Base-by-base conservation (phyloP, 2,113 vertebrate genomes). In the Leptodactylus fuscus region DNA sequence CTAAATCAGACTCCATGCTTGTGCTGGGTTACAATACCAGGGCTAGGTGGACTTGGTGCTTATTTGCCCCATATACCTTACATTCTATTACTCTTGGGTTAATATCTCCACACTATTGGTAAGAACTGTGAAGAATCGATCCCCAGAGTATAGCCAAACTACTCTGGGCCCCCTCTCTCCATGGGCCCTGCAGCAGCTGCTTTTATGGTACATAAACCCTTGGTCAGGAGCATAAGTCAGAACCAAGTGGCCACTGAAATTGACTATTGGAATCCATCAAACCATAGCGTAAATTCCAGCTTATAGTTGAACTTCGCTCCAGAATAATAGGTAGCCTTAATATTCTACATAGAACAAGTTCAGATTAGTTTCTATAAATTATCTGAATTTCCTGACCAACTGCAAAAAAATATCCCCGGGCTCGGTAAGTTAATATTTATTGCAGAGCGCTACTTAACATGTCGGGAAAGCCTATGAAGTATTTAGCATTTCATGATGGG, bases 341-440 rank as follows among this genome's bases (percentile, higher is more conserved):
- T 62, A 62, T 5, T 29, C 60, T 62, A 4, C 62, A 67, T 8
- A 34, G 32, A 10, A 65, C 3, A 0, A 1, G 60, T 29, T 22
- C 24, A 32, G 60, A 65, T 65, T 65, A 16, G 4, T 16, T 18
- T 34, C 62, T 67, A 67, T 67, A 67, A 67, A 67, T 67, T 67
- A 67, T 34, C 62, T 15, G 32, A 5, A 67, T 34, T 34, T 67
- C 32, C 62, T 67, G 15, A 67, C 32, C 6, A 34, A 67, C 15
- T 67, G 62, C 13, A 67, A 34, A 67, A 67, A 67, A 32, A 67
- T 34, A 67, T 67, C 62, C 62, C 32, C 62, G 34, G 62, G 62
- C 62, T 34, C 34, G 7, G 62, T 20, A 67, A 67, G 29, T 67
- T 67, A 67, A 67, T 67, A 67, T 67, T 67, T 67, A 67, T 67